Evolutionary conservation across 1,140 invertebrate species (phyloP).

Genomic region (Formica exsecta): DNA sequence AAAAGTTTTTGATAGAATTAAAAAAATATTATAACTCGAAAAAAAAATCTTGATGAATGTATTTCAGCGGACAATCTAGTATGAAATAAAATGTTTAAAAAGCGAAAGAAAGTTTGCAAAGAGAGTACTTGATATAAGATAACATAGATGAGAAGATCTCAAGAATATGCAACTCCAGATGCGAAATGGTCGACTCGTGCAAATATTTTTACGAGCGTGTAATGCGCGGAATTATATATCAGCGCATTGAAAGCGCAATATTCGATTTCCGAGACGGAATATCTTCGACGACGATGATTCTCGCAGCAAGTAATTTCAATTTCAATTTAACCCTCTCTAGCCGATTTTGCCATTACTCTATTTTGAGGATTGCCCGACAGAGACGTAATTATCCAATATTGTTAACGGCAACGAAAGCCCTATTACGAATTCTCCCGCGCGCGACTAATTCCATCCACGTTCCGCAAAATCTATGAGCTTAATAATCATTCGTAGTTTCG

Average conservation of each 20-base stretch:
- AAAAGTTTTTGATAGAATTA: neutral
- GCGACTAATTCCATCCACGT: constrained; percentile 54
- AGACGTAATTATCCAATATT: constrained; percentile 75
- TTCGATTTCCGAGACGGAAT: constrained; percentile 58
- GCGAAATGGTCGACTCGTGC: neutral
- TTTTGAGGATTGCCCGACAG: constrained; percentile 72
- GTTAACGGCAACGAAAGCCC: constrained; percentile 71
- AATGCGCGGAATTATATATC: constrained; percentile 31
- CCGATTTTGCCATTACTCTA: constrained; percentile 78
- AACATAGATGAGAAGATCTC: neutral
- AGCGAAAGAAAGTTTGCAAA: neutral
- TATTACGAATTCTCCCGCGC: constrained; percentile 69
- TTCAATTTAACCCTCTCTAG: constrained; percentile 77
- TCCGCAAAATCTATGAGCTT: constrained; percentile 30
- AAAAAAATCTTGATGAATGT: too few species aligned
- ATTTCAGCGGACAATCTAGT: neutral
- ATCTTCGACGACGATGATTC: constrained; percentile 37
- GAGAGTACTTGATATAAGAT: neutral
- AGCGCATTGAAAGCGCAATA: constrained; percentile 58
- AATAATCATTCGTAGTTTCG: constrained; percentile 35
- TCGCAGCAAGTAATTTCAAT: constrained; percentile 76
- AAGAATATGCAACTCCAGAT: neutral
- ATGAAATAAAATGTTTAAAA: neutral
- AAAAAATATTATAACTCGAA: neutral
- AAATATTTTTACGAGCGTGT: constrained; percentile 13